Percentiles rank a stretch among this genome's conserved stretches.
Evolutionary conservation across 2,797 vertebrate species (phyloP).

Genomic region (Acipenser ruthenus): DNA sequence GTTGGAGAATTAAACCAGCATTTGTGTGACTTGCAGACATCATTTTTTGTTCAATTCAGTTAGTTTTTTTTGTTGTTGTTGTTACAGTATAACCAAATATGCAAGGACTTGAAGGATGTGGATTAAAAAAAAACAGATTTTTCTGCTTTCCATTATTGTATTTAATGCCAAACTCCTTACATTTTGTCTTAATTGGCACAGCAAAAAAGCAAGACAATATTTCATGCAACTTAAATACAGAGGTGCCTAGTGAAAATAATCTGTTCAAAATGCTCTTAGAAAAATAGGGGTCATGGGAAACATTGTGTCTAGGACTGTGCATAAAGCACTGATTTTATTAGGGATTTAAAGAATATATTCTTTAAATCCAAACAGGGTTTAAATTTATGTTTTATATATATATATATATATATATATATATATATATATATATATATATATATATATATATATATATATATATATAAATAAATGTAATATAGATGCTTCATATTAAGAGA

Average conservation of each 20-base stretch:
- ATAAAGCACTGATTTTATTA: slow-evolving; percentile 2
- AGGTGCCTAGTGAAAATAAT: slow-evolving; percentile 14
- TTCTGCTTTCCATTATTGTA: slow-evolving; percentile 6
- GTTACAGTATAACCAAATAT: background rate
- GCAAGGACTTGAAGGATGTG: too few relatives aligned
- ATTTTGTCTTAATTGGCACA: background rate
- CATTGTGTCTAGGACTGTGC: background rate
- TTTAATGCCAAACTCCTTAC: background rate
- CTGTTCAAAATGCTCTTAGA: slow-evolving; percentile 30
- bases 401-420: background rate
- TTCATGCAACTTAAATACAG: background rate
- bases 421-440: background rate
- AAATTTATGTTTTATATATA: slow-evolving; percentile 7
- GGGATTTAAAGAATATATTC: background rate
- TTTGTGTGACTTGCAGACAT: too few relatives aligned
- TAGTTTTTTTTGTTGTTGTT: too few relatives aligned
- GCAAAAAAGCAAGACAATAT: background rate
- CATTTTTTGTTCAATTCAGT: too few relatives aligned
- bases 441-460: background rate
- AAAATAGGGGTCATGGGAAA: slow-evolving; percentile 33
- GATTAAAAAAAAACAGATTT: background rate
- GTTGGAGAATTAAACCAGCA: too few relatives aligned
- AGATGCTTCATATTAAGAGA: too few relatives aligned
- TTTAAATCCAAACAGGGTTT: background rate
- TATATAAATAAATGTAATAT: too few relatives aligned